Evolutionary conservation across 1,140 invertebrate genomes (phyloP).

Genomic region (Meloidogyne floridensis): DNA sequence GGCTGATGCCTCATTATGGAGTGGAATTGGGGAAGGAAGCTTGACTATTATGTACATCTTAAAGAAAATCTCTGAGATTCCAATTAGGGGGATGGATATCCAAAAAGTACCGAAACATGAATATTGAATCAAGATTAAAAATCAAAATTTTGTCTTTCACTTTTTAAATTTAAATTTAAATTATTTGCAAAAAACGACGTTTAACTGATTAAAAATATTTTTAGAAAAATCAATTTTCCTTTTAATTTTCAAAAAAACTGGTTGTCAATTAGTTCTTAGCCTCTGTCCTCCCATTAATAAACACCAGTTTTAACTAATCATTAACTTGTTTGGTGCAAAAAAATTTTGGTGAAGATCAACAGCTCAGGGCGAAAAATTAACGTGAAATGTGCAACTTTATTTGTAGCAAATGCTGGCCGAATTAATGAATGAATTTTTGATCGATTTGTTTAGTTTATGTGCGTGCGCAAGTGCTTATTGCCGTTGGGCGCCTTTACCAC

Average conservation of each 20-base stretch:
- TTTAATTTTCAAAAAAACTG: no score
- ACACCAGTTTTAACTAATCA: background rate
- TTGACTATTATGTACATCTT: no score
- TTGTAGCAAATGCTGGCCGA: background rate
- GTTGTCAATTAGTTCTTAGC: background rate
- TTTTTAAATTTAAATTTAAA: no score
- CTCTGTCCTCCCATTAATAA: background rate
- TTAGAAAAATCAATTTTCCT: background rate
- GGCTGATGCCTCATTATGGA: no score
- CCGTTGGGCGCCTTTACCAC: background rate
- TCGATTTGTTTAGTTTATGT: background rate
- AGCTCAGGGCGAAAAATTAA: background rate
- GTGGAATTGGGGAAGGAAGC: no score
- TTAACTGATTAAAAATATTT: background rate
- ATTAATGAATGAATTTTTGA: constrained; percentile 1
- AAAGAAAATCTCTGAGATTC: no score
- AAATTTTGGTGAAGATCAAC: background rate
- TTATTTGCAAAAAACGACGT: no score
- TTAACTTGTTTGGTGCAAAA: background rate
- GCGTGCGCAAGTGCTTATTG: background rate
- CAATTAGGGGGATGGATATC: no score
- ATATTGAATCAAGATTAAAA: no score
- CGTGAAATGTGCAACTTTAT: background rate
- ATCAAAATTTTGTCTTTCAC: no score
- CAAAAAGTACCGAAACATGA: no score